phyloP scores from a whole-genome alignment of 1,140 invertebrate species.

The Achroia grisella region DNA sequence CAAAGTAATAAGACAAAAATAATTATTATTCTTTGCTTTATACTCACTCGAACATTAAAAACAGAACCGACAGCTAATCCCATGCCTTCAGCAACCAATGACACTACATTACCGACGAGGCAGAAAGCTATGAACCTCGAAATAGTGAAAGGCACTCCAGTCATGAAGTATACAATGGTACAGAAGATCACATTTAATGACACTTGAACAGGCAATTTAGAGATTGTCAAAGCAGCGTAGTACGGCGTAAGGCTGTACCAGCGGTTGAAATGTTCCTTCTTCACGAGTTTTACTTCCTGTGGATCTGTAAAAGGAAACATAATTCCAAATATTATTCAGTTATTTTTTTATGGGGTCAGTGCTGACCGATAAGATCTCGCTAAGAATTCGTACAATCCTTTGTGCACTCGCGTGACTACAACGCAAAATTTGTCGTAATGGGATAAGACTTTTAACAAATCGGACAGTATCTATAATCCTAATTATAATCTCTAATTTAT shows the following conservation, averaged over 20 bases:
- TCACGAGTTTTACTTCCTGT: slow-evolving; percentile 84
- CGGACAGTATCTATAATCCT: no score
- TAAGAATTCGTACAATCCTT: no score
- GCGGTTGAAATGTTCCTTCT: slow-evolving; percentile 87
- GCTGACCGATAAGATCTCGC: no score
- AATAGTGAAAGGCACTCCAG: slow-evolving; percentile 72
- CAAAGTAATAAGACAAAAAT: no score
- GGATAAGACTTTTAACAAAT: no score
- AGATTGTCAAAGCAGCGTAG: slow-evolving; percentile 84
- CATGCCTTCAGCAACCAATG: slow-evolving; percentile 76
- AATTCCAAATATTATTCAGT: no score
- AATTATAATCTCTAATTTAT: no score
- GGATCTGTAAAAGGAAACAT: slow-evolving; percentile 78
- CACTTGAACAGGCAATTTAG: slow-evolving; percentile 76
- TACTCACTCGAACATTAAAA: slow-evolving; percentile 78
- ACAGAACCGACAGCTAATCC: slow-evolving; percentile 78
- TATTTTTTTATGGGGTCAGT: no score
- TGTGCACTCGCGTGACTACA: no score
- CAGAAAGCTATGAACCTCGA: slow-evolving; percentile 74
- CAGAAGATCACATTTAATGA: slow-evolving; percentile 75
- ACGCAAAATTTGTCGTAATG: no score
- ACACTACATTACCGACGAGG: slow-evolving; percentile 73
- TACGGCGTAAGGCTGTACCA: slow-evolving; percentile 88
- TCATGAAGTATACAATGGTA: slow-evolving; percentile 76
- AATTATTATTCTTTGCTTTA: not conserved